Conservation (phyloP, 1,140 invertebrate genomes). For the Cotesia glomerata region DNA sequence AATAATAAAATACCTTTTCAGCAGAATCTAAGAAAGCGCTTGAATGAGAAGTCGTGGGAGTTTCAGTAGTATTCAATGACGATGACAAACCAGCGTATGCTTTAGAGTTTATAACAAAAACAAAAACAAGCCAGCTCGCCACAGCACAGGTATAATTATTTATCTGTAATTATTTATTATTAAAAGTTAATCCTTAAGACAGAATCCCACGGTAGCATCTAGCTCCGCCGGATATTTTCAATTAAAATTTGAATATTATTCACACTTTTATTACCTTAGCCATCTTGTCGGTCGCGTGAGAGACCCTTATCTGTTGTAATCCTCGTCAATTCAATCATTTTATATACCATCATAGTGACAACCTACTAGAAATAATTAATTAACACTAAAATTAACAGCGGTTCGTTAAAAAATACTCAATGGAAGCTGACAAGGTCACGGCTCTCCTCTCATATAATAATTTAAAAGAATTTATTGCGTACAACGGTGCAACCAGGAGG, state of each 20-base stretch:
- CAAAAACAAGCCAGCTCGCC: too few species aligned
- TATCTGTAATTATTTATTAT: too few species aligned
- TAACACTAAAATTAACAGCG: constrained; percentile 1
- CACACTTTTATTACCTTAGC: neutral
- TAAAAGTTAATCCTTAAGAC: too few species aligned
- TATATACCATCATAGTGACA: neutral
- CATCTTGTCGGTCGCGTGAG: neutral
- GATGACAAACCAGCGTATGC: neutral
- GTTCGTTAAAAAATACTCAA: neutral
- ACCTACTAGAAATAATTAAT: neutral
- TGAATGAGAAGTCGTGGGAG: neutral
- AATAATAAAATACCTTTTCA: neutral
- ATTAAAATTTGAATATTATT: too few species aligned
- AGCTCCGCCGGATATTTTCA: too few species aligned
- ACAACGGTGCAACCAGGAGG: neutral
- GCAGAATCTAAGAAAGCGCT: neutral
- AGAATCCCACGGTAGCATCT: too few species aligned
- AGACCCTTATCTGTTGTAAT: neutral
- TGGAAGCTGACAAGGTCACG: neutral
- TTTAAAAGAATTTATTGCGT: neutral
- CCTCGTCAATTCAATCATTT: neutral
- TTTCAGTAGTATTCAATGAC: neutral
- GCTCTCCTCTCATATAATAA: neutral
- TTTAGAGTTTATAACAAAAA: too few species aligned
- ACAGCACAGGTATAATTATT: too few species aligned